Conservation (phyloP, 30 jellyfish, hydroid and myxozoan species). For the Chrysaora quinquecirrha region DNA sequence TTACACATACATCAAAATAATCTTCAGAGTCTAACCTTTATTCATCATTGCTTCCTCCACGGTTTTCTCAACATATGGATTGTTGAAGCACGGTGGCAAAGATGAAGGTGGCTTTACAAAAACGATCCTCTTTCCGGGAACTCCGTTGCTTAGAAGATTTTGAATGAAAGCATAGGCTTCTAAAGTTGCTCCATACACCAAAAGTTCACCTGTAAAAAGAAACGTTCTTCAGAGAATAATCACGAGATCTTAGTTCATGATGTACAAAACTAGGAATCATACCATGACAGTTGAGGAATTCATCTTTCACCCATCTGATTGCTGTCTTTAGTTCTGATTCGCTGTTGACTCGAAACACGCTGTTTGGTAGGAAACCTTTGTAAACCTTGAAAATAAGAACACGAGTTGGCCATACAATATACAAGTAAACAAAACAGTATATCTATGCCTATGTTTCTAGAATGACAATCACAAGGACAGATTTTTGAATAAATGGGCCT, state of each 20-base stretch:
- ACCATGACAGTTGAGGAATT: too few relatives aligned
- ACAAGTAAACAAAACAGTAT: too few relatives aligned
- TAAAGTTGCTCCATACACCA: slow-evolving; percentile 87
- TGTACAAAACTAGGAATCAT: background rate
- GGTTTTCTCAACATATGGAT: slow-evolving; percentile 65
- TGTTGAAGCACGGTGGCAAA: slow-evolving; percentile 68
- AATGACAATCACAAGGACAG: too few relatives aligned
- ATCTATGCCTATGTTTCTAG: too few relatives aligned
- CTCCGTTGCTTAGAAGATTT: slow-evolving; percentile 69
- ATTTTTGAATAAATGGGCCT: too few relatives aligned
- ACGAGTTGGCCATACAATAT: too few relatives aligned
- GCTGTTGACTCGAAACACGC: slow-evolving; percentile 56
- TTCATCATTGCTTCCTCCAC: slow-evolving; percentile 52
- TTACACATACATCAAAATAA: too few relatives aligned
- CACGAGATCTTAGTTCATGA: too few relatives aligned
- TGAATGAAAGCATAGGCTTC: slow-evolving; percentile 94
- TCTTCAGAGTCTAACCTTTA: slow-evolving; percentile 78
- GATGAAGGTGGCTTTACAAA: slow-evolving; percentile 84
- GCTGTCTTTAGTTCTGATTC: slow-evolving; percentile 35
- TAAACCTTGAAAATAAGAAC: slow-evolving; percentile 18
- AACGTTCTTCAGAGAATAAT: background rate
- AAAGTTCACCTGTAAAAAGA: slow-evolving; percentile 45
- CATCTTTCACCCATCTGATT: slow-evolving; percentile 61
- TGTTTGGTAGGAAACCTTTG: slow-evolving; percentile 58
- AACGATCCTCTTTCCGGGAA: slow-evolving; percentile 61